Percentiles rank a stretch among this genome's conserved stretches.
These are phyloP conservation scores for Phanerotoma sp. DNA, from an alignment of 2,888 invertebrate species.

Conservation along the genomic window DNA sequence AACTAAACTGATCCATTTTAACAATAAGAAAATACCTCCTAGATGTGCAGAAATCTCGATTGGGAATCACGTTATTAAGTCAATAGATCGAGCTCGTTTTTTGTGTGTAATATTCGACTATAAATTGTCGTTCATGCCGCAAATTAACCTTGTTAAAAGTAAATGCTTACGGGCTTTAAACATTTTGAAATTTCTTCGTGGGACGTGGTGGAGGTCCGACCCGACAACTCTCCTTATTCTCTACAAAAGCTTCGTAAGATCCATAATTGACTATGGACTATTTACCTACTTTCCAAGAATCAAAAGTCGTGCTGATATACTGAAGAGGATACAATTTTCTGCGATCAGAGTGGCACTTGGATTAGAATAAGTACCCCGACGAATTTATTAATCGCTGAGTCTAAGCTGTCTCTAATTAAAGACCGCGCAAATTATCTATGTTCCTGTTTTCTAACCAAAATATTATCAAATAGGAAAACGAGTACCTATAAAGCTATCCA, in stretches of 20 bases:
- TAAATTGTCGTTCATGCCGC: no score
- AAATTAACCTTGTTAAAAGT: no score
- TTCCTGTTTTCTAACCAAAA: no score
- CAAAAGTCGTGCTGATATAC: neutral
- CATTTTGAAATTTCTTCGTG: slow-evolving; percentile 7
- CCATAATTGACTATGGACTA: neutral
- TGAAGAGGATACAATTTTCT: neutral
- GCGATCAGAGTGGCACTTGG: neutral
- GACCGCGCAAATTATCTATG: no score
- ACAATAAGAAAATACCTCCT: slow-evolving; percentile 6
- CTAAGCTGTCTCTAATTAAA: no score
- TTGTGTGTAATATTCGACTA: no score
- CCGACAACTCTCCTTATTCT: neutral
- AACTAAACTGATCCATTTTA: slow-evolving; percentile 8
- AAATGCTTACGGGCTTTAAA: neutral
- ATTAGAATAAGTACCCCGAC: no score
- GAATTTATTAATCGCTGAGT: no score
- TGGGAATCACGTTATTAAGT: neutral
- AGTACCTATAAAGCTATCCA: no score
- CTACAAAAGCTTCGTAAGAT: neutral
- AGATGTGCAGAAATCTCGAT: neutral
- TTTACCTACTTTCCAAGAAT: neutral
- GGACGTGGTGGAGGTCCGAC: slow-evolving; percentile 22
- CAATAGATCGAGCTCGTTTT: neutral
- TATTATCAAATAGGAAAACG: no score